Evolutionary conservation across 1,140 invertebrate species (phyloP).

Genomic region (Papilio polyxenes): DNA sequence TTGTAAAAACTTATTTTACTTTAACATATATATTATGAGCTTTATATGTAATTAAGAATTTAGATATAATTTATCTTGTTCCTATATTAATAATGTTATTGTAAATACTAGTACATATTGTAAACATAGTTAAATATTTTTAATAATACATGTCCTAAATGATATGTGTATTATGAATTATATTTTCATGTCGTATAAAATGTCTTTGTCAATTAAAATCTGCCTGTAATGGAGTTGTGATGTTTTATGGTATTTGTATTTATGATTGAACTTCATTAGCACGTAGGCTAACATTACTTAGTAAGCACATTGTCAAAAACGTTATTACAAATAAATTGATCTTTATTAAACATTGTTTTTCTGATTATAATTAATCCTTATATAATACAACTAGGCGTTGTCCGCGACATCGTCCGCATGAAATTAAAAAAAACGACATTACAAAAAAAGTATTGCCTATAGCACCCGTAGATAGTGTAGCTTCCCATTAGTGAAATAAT

Average conservation of each 20-base stretch:
- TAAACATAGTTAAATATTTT: background rate
- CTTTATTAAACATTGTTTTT: constrained; percentile 43
- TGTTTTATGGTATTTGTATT: constrained; percentile 65
- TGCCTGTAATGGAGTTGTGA: constrained; percentile 68
- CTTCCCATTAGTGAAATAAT: too few relatives aligned
- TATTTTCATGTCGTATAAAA: background rate
- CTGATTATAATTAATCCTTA: background rate
- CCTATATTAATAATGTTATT: constrained; percentile 28
- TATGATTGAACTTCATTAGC: constrained; percentile 47
- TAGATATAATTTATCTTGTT: constrained; percentile 32
- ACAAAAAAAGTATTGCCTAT: too few relatives aligned
- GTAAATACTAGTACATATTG: background rate
- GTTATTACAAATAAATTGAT: constrained; percentile 61
- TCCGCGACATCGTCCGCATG: too few relatives aligned
- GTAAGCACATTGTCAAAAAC: constrained; percentile 60
- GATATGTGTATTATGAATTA: background rate
- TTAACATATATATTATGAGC: constrained; percentile 34
- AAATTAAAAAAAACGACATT: too few relatives aligned
- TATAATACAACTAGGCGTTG: background rate
- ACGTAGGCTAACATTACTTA: constrained; percentile 38
- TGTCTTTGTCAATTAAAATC: constrained; percentile 36
- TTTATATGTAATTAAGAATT: constrained; percentile 30
- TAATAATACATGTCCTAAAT: background rate
- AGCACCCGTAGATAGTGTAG: too few relatives aligned
- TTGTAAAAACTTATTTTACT: constrained; percentile 30